Percentiles rank a stretch among this genome's conserved stretches.
phyloP scores from a whole-genome alignment of 2,888 invertebrate genomes.

The Gandaritis pyraliata region DNA sequence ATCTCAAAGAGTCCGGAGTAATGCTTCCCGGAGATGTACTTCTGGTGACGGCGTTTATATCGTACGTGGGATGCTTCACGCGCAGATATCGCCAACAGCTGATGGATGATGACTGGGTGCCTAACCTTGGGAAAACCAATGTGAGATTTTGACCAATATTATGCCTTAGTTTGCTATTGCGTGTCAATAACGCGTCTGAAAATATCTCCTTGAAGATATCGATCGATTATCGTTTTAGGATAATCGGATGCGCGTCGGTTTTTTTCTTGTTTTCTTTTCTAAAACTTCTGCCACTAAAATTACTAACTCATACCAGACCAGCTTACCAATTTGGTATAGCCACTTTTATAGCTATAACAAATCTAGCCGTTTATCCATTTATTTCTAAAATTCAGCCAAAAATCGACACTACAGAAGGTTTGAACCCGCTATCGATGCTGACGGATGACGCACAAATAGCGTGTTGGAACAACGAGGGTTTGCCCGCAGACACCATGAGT shows the following conservation, averaged over 20 bases:
- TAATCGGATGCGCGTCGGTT: too few relatives aligned
- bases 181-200: too few relatives aligned
- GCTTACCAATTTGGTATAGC: too few relatives aligned
- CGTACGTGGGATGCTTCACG: constrained; percentile 97
- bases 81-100: constrained; percentile 92
- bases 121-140: constrained; percentile 87
- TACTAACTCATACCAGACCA: too few relatives aligned
- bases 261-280: too few relatives aligned
- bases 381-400: constrained; percentile 77
- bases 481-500: constrained; percentile 97
- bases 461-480: constrained; percentile 96
- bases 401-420: constrained; percentile 91
- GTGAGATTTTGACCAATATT: constrained; percentile 17
- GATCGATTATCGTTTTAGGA: too few relatives aligned
- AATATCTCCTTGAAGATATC: too few relatives aligned
- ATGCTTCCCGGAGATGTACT: constrained; percentile 96
- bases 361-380: too few relatives aligned
- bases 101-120: constrained; percentile 91
- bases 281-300: too few relatives aligned
- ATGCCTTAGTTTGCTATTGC: not conserved
- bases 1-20: constrained; percentile 88
- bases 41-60: constrained; percentile 95
- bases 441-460: constrained; percentile 97
- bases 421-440: constrained; percentile 93
- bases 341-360: too few relatives aligned